Percentiles rank a stretch among this genome's conserved stretches.
Evolutionary conservation across 2,888 invertebrate genomes (phyloP).

Genomic region (Icerya purchasi): DNA sequence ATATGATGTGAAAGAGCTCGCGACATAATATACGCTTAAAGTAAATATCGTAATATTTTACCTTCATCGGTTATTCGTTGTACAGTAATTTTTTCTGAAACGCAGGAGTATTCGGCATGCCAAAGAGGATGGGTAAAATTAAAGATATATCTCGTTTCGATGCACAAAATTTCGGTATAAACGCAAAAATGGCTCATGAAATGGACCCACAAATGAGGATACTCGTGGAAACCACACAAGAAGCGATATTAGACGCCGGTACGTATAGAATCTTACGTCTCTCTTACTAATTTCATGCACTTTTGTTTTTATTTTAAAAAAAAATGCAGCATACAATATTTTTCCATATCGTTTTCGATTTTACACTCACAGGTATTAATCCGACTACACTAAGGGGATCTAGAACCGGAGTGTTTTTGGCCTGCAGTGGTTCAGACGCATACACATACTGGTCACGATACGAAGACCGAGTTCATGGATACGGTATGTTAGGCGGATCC

Average conservation of each 20-base stretch:
- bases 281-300: too few relatives aligned
- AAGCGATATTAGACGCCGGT: constrained; percentile 30
- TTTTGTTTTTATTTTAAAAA: too few relatives aligned
- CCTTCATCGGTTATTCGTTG: too few relatives aligned
- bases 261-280: too few relatives aligned
- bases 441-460: constrained; percentile 16
- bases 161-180: constrained; percentile 24
- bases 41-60: too few relatives aligned
- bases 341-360: too few relatives aligned
- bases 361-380: constrained; percentile 25
- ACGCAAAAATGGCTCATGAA: constrained; percentile 23
- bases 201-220: constrained; percentile 29
- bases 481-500: constrained; percentile 14
- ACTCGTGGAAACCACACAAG: constrained; percentile 30
- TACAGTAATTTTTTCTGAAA: too few relatives aligned
- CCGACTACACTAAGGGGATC: constrained; percentile 30
- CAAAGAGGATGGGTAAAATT: constrained; percentile 42
- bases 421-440: constrained; percentile 12
- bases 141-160: constrained; percentile 21
- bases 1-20: too few relatives aligned
- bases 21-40: too few relatives aligned
- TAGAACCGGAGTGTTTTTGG: constrained; percentile 34
- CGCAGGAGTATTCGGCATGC: not conserved
- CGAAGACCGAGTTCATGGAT: constrained; percentile 13
- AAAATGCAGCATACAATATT: too few relatives aligned